These are phyloP conservation scores for Falco novaeseelandiae DNA, from an alignment of 2,797 vertebrate species.

Conservation along the genomic window DNA sequence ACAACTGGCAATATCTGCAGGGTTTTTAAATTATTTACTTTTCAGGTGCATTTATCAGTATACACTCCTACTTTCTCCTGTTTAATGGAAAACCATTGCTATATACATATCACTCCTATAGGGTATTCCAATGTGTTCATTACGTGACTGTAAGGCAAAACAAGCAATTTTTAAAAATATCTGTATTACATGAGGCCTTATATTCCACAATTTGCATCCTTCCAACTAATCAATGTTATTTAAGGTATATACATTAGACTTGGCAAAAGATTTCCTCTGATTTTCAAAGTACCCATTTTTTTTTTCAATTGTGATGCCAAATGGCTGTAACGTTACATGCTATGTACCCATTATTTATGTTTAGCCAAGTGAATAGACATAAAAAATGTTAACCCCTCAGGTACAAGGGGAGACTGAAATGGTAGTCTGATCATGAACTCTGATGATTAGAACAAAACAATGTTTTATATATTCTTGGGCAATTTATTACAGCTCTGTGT, in stretches of 20 bases:
- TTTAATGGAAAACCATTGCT: background rate
- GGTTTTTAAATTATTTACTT: background rate
- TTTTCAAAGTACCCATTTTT: background rate
- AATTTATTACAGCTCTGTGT: background rate
- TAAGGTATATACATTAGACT: background rate
- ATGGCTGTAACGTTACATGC: background rate
- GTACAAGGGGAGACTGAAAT: background rate
- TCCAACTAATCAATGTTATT: background rate
- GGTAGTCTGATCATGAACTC: background rate
- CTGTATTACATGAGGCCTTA: background rate
- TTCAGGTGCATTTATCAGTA: background rate
- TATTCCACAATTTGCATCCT: background rate
- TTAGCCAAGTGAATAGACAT: background rate
- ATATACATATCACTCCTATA: background rate
- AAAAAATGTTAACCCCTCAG: background rate
- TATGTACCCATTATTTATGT: background rate
- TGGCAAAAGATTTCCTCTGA: background rate
- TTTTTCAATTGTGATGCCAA: background rate
- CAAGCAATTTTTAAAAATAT: background rate
- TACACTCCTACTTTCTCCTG: background rate
- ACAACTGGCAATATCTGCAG: background rate
- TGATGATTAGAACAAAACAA: background rate
- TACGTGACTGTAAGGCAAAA: background rate
- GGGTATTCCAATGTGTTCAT: background rate
- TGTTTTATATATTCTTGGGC: background rate